A percentile compares a stretch with the other conserved stretches of the same genome.
phyloP scores from a whole-genome alignment of 2,113 vertebrate species.

The Ciconia boyciana region DNA sequence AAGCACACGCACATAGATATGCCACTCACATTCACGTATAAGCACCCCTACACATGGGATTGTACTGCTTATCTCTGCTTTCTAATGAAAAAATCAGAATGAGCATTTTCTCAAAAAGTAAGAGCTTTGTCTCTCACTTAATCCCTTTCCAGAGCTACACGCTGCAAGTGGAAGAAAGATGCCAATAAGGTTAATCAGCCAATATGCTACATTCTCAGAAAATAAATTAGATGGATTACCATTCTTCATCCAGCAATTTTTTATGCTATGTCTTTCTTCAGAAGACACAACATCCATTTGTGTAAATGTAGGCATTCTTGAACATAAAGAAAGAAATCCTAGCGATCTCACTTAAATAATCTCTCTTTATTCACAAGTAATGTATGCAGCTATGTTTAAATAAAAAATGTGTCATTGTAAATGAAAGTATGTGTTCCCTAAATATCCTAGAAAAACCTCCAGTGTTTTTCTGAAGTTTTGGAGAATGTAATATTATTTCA shows the following conservation, averaged over 20 bases:
- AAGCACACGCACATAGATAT: not conserved
- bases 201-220: not conserved
- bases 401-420: not conserved
- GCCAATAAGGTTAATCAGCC: not conserved
- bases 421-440: not conserved
- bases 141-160: not conserved
- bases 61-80: not conserved
- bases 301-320: not conserved
- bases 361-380: not conserved
- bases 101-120: not conserved
- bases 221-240: not conserved
- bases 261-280: not conserved
- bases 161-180: not conserved
- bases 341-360: not conserved
- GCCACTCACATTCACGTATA: not conserved
- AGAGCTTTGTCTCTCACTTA: not conserved
- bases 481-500: not conserved
- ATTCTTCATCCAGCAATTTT: not conserved
- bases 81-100: not conserved
- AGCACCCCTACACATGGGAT: not conserved
- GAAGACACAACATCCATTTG: not conserved
- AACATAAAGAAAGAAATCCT: not conserved
- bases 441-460: not conserved
- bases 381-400: not conserved
- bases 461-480: not conserved